Evolutionary conservation across 2,888 invertebrate species (phyloP).

Genomic region (Polydrusus cervinus): DNA sequence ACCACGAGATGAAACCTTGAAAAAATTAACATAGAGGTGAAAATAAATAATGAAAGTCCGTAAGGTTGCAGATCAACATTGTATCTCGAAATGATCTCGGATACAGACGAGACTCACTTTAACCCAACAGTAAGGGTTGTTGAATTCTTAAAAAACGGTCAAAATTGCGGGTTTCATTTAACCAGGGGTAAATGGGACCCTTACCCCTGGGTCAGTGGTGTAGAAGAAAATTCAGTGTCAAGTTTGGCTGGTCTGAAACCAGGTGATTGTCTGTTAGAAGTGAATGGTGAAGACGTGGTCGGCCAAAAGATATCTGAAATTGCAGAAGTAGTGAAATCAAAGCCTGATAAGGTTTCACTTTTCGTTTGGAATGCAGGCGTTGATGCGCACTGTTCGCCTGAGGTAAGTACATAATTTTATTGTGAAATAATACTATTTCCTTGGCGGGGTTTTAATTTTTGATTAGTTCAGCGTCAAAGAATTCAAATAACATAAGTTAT

Average conservation of each 20-base stretch:
- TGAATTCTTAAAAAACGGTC: constrained; percentile 76
- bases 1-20: constrained; percentile 61
- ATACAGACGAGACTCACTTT: constrained; percentile 65
- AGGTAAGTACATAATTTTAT: constrained; percentile 63
- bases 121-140: constrained; percentile 69
- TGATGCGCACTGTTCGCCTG: constrained; percentile 71
- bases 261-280: constrained; percentile 83
- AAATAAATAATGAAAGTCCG: constrained; percentile 62
- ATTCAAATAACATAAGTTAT: background rate
- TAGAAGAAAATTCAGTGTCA: constrained; percentile 78
- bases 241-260: constrained; percentile 78
- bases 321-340: constrained; percentile 72
- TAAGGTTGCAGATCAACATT: constrained; percentile 56
- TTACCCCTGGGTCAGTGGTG: constrained; percentile 85
- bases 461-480: background rate
- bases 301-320: constrained; percentile 74
- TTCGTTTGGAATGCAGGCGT: constrained; percentile 73
- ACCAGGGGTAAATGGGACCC: constrained; percentile 87
- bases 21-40: constrained; percentile 65
- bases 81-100: constrained; percentile 64
- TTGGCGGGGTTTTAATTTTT: background rate
- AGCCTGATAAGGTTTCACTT: constrained; percentile 70
- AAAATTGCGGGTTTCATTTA: constrained; percentile 80
- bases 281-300: constrained; percentile 73
- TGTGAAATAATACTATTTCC: background rate